Conservation (phyloP, 2,797 vertebrate species). For the Pterois miles region DNA sequence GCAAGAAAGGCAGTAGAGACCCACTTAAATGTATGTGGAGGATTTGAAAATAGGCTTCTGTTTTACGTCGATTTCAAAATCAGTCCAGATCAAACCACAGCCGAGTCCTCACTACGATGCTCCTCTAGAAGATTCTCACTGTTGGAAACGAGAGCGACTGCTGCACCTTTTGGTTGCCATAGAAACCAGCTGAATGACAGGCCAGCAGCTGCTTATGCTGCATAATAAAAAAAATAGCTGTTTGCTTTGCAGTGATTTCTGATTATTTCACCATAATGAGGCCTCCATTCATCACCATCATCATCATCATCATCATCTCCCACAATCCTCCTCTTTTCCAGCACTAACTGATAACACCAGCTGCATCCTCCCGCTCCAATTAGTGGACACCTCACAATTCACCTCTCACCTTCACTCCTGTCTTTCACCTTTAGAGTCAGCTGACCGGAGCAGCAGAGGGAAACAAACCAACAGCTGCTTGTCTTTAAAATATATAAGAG, state of each 20-base stretch:
- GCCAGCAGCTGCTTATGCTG: neutral
- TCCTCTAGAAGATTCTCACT: neutral
- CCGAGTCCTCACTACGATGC: neutral
- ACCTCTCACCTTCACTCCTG: slow-evolving; percentile 12
- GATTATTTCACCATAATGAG: neutral
- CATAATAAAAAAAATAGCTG: neutral
- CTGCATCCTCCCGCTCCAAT: slow-evolving; percentile 21
- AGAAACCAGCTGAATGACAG: slow-evolving; percentile 58
- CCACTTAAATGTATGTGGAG: too few species aligned
- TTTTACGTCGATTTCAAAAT: too few species aligned
- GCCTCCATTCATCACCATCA: too few species aligned
- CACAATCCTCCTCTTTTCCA: slow-evolving; percentile 20
- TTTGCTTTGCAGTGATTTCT: neutral
- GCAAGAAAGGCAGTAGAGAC: too few species aligned
- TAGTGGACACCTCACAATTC: slow-evolving; percentile 2
- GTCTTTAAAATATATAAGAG: too few species aligned
- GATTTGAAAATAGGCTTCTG: too few species aligned
- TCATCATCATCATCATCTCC: neutral
- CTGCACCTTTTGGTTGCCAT: slow-evolving; percentile 58
- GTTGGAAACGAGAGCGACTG: neutral
- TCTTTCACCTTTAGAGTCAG: slow-evolving; percentile 9
- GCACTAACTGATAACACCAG: slow-evolving; percentile 39
- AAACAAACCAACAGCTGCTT: neutral
- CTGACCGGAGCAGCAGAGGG: neutral
- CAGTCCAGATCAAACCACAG: neutral